A percentile compares a stretch with the other conserved stretches of the same genome.
Evolutionary conservation across 2,888 invertebrate species (phyloP).

Genomic region (Acrobasis suavella): DNA sequence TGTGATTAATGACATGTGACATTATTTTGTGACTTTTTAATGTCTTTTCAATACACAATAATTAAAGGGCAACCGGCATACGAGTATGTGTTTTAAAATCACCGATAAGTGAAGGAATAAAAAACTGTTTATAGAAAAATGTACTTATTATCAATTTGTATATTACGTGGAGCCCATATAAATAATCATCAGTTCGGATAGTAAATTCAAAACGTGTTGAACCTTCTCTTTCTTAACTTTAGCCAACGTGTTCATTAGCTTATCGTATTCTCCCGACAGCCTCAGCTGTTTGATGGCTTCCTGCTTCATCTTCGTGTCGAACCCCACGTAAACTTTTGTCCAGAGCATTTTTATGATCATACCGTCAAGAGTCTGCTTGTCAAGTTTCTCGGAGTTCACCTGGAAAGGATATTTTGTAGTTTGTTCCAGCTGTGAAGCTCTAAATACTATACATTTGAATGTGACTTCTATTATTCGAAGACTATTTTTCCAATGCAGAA

Average conservation of each 20-base stretch:
- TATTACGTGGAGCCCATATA: constrained; percentile 47
- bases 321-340: constrained; percentile 63
- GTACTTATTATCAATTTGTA: not conserved
- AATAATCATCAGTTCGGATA: constrained; percentile 59
- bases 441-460: too few species aligned
- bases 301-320: constrained; percentile 56
- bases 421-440: too few species aligned
- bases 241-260: constrained; percentile 50
- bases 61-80: too few species aligned
- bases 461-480: too few species aligned
- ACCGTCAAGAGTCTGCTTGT: constrained; percentile 61
- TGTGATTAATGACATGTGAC: too few species aligned
- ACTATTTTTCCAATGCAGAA: too few species aligned
- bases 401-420: constrained; percentile 36
- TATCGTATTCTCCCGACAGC: constrained; percentile 56
- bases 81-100: too few species aligned
- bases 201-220: constrained; percentile 50
- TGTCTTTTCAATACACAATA: too few species aligned
- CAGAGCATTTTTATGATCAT: constrained; percentile 67
- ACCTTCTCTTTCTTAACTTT: constrained; percentile 62
- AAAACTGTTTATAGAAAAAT: not conserved
- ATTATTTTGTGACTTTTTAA: too few species aligned
- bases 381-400: constrained; percentile 45
- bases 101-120: not conserved
- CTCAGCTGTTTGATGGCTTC: constrained; percentile 56